These are phyloP conservation scores for Dryobates pubescens DNA, from an alignment of 2,797 vertebrate genomes.

Conservation along the genomic window DNA sequence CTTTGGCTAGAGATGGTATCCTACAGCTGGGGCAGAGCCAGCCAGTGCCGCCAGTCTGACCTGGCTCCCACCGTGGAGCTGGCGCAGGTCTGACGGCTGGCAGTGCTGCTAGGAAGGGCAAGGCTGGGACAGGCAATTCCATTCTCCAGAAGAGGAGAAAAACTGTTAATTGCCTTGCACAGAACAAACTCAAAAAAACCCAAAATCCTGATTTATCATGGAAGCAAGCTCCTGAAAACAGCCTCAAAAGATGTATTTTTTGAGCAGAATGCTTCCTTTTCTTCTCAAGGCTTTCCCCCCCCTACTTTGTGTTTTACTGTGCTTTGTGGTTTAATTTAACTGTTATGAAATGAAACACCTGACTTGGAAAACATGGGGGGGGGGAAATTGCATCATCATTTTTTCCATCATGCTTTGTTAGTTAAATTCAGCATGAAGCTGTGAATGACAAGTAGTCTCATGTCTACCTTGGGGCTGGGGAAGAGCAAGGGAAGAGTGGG, in stretches of 20 bases:
- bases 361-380: slow-evolving; percentile 35
- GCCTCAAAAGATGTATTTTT: not conserved
- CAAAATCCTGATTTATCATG: not conserved
- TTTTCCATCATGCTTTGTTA: slow-evolving; percentile 28
- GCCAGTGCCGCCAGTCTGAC: not conserved
- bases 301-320: not conserved
- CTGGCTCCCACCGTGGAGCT: not conserved
- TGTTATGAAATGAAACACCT: slow-evolving; percentile 5
- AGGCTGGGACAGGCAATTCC: not conserved
- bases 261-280: not conserved
- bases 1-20: not conserved
- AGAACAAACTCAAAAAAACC: not conserved
- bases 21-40: not conserved
- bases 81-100: not conserved
- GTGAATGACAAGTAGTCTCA: slow-evolving; percentile 30
- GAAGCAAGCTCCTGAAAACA: not conserved
- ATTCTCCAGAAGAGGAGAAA: not conserved
- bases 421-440: slow-evolving; percentile 7
- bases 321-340: not conserved
- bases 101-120: not conserved
- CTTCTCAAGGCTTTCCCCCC: not conserved
- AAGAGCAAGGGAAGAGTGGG: not conserved
- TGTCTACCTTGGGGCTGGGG: not conserved
- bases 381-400: not conserved
- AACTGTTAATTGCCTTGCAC: not conserved